Evolutionary conservation across 2,113 vertebrate species (phyloP).

Genomic region (Chlamydotis undulata): DNA sequence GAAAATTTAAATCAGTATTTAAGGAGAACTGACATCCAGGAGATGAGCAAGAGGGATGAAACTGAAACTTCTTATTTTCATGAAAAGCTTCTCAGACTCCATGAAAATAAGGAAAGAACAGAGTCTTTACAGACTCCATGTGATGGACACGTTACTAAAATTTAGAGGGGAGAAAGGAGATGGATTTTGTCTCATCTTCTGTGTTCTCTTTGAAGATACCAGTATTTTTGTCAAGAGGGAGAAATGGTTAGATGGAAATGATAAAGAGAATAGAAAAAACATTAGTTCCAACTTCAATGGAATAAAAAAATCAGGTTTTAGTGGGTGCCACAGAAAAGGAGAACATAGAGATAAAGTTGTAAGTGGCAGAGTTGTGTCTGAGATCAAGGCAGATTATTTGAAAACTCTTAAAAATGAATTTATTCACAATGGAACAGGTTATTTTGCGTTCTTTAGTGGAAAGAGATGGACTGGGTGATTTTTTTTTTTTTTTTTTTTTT

Average conservation of each 20-base stretch:
- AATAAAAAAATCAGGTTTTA: background rate
- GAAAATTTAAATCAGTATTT: background rate
- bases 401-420: conserved; percentile 7
- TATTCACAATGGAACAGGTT: background rate
- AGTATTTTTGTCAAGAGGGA: background rate
- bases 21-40: background rate
- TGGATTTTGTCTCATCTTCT: conserved; percentile 7
- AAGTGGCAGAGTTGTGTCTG: conserved; percentile 23
- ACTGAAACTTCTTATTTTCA: background rate
- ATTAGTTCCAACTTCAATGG: conserved; percentile 4
- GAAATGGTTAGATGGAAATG: background rate
- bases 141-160: background rate
- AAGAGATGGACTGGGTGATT: background rate
- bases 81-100: conserved; percentile 1
- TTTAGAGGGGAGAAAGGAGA: background rate
- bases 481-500: background rate
- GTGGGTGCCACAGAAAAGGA: background rate
- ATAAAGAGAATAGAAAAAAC: background rate
- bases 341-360: background rate
- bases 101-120: conserved; percentile 8
- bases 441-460: background rate
- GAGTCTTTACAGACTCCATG: background rate
- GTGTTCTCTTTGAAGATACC: conserved; percentile 10
- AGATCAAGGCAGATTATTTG: background rate
- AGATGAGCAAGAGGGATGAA: background rate